These are phyloP conservation scores for Drosophila pallidifrons DNA, from an alignment of 1,140 invertebrate species.

Conservation along the genomic window DNA sequence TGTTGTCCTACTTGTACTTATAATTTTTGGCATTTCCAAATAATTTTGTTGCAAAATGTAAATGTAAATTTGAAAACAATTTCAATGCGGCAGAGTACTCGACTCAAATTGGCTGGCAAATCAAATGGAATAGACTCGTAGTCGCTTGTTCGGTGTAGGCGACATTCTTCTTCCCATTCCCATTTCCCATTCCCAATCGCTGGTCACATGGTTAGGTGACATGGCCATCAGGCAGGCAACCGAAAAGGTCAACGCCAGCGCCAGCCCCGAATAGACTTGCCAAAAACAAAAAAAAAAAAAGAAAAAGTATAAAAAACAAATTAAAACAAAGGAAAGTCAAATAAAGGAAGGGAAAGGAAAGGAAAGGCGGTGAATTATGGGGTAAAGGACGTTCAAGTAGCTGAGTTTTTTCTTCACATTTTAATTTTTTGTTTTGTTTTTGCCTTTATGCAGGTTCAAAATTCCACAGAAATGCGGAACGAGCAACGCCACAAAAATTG, in stretches of 20 bases:
- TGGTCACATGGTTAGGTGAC: conserved; percentile 14
- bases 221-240: conserved; percentile 8
- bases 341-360: conserved; percentile 3
- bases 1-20: neutral
- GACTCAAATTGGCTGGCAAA: conserved; percentile 26
- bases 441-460: conserved; percentile 20
- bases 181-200: neutral
- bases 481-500: conserved; percentile 27
- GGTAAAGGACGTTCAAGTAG: conserved; percentile 38
- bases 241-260: conserved; percentile 42
- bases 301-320: conserved; percentile 11
- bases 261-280: conserved; percentile 33
- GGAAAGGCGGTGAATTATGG: conserved; percentile 16
- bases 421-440: neutral
- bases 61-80: conserved; percentile 14
- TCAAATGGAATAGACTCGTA: conserved; percentile 26
- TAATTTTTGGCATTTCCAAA: neutral
- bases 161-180: neutral
- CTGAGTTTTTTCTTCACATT: conserved; percentile 1
- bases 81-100: conserved; percentile 19
- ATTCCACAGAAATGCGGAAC: conserved; percentile 41
- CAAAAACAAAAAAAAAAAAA: conserved; percentile 15
- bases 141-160: neutral
- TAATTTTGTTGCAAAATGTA: neutral
- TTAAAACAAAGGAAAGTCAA: conserved; percentile 31